Conservation (phyloP, 2,797 vertebrate genomes). For the Apodemus agrarius region DNA sequence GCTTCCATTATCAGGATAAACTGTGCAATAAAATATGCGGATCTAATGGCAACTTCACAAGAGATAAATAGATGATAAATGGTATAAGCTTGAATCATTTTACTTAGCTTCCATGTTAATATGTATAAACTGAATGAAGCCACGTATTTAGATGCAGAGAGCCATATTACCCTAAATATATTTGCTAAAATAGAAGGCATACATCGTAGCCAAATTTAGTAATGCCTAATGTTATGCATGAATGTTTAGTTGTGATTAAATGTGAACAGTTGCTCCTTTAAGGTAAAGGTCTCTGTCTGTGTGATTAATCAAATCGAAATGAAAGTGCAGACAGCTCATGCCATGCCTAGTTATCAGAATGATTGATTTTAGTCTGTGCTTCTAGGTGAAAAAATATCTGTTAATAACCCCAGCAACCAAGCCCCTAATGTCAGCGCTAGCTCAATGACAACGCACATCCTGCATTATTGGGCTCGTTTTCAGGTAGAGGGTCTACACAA, state of each 20-base stretch:
- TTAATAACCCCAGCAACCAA: conserved; percentile 89
- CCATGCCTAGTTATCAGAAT: conserved; percentile 90
- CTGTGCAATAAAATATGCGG: conserved; percentile 72
- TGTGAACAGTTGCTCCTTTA: conserved; percentile 90
- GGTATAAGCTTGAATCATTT: conserved; percentile 79
- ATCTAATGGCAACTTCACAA: conserved; percentile 83
- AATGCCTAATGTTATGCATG: conserved; percentile 85
- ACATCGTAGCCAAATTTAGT: conserved; percentile 87
- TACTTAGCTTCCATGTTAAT: conserved; percentile 84
- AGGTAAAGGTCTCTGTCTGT: conserved; percentile 89
- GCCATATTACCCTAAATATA: conserved; percentile 83
- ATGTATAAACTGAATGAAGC: conserved; percentile 83
- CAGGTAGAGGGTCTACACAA: conserved; percentile 79
- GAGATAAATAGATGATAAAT: conserved; percentile 83
- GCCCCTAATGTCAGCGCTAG: conserved; percentile 87
- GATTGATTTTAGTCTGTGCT: conserved; percentile 89
- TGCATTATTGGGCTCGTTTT: conserved; percentile 86
- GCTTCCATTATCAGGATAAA: conserved; percentile 84
- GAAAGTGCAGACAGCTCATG: conserved; percentile 88
- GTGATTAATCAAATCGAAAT: conserved; percentile 91
- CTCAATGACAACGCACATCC: conserved; percentile 86
- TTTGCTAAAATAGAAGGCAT: conserved; percentile 85
- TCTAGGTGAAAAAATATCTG: conserved; percentile 89
- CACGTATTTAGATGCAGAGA: conserved; percentile 81
- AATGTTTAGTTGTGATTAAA: conserved; percentile 90